Conservation (phyloP, 2,797 vertebrate genomes). For the Melanotaenia nigrans region DNA sequence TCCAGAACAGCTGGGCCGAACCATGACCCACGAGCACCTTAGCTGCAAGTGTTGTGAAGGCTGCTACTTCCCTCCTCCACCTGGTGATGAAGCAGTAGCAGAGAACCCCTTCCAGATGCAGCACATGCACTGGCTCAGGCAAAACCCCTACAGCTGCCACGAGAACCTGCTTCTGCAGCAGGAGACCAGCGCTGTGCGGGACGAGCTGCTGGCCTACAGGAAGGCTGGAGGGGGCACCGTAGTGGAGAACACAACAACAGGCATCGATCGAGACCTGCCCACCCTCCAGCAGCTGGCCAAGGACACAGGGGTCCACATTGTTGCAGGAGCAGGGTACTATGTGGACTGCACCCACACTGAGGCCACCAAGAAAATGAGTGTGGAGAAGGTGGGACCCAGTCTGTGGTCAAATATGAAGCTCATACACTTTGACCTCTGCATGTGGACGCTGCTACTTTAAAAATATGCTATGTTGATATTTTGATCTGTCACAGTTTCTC, state of each 20-base stretch:
- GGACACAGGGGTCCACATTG: slow-evolving; percentile 89
- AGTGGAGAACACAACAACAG: slow-evolving; percentile 93
- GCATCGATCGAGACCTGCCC: slow-evolving; percentile 86
- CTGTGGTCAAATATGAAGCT: neutral
- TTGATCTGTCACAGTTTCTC: neutral
- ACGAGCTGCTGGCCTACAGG: slow-evolving; percentile 90
- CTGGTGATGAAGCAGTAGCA: slow-evolving; percentile 78
- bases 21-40: slow-evolving; percentile 94
- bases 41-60: slow-evolving; percentile 87
- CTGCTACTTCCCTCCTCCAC: slow-evolving; percentile 83
- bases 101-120: slow-evolving; percentile 86
- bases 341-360: slow-evolving; percentile 89
- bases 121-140: slow-evolving; percentile 92
- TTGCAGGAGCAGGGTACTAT: slow-evolving; percentile 94
- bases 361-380: slow-evolving; percentile 87
- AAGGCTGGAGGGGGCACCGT: slow-evolving; percentile 87
- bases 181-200: slow-evolving; percentile 85
- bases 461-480: neutral
- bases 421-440: neutral
- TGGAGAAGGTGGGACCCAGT: slow-evolving; percentile 88
- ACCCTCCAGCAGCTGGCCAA: slow-evolving; percentile 85
- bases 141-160: slow-evolving; percentile 90
- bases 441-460: neutral
- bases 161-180: slow-evolving; percentile 91
- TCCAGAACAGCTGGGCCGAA: slow-evolving; percentile 87